Conservation (phyloP, 2,113 vertebrate species). For the Charina bottae region DNA sequence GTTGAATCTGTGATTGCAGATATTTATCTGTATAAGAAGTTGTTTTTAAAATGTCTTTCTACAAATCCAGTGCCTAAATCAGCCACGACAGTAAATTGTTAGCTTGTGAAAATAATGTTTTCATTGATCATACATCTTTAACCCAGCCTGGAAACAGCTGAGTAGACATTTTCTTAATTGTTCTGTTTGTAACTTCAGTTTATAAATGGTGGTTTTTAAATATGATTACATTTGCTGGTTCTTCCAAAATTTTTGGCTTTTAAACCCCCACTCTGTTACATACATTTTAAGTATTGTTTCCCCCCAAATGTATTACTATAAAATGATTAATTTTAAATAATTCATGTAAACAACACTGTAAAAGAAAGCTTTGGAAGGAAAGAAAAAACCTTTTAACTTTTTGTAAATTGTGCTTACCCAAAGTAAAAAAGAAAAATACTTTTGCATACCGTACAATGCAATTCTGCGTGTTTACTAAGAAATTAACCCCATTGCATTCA, state of each 20-base stretch:
- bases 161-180: slow-evolving; percentile 60
- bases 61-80: slow-evolving; percentile 69
- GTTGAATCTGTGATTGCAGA: slow-evolving; percentile 38
- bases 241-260: slow-evolving; percentile 56
- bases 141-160: slow-evolving; percentile 57
- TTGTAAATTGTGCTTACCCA: slow-evolving; percentile 66
- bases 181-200: slow-evolving; percentile 59
- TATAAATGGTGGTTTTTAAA: not conserved
- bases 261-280: slow-evolving; percentile 54
- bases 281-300: slow-evolving; percentile 43
- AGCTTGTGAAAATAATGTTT: slow-evolving; percentile 64
- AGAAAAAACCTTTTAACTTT: slow-evolving; percentile 67
- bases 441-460: slow-evolving; percentile 69
- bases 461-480: slow-evolving; percentile 2
- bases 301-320: slow-evolving; percentile 40
- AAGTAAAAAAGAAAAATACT: slow-evolving; percentile 62
- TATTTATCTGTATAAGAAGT: slow-evolving; percentile 46
- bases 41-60: slow-evolving; percentile 68
- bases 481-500: not conserved
- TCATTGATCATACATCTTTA: slow-evolving; percentile 50
- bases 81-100: slow-evolving; percentile 57
- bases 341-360: slow-evolving; percentile 63
- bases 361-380: slow-evolving; percentile 62
- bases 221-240: not conserved
- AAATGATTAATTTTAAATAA: slow-evolving; percentile 56